phyloP scores from a whole-genome alignment of 2,888 invertebrate genomes.

The Scaptomyza caliginosa region DNA sequence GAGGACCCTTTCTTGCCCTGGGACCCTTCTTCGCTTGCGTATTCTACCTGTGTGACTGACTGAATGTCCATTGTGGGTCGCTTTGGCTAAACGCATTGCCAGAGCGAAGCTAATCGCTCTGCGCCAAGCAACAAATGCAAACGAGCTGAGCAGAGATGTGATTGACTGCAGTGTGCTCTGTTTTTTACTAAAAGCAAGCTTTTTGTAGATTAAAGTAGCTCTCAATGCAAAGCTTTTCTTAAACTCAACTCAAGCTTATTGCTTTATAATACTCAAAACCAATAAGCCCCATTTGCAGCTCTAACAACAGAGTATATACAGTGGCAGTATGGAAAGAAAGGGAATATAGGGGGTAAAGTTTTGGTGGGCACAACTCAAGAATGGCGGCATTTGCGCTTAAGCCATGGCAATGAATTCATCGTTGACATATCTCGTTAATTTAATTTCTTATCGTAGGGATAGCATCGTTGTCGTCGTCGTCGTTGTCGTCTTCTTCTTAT shows the following conservation, averaged over 20 bases:
- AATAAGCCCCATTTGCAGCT: not conserved
- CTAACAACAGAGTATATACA: constrained; percentile 2
- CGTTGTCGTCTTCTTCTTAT: constrained; percentile 45
- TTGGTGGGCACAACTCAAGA: constrained; percentile 64
- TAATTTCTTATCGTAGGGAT: constrained; percentile 84
- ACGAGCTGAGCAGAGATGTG: constrained; percentile 4
- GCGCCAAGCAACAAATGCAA: constrained; percentile 66
- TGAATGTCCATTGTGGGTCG: constrained; percentile 72
- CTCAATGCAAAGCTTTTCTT: no score
- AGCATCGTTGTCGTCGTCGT: constrained; percentile 68
- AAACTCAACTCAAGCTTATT: no score
- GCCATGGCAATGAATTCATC: constrained; percentile 83
- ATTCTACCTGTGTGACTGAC: constrained; percentile 60
- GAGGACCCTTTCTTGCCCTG: constrained; percentile 20
- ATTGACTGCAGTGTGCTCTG: not conserved
- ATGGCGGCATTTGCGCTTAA: constrained; percentile 84
- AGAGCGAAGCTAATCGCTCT: constrained; percentile 79
- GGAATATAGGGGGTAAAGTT: not conserved
- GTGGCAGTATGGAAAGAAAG: not conserved
- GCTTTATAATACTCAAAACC: not conserved
- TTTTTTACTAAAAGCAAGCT: no score
- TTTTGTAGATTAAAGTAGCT: no score
- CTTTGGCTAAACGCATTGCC: constrained; percentile 65
- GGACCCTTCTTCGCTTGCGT: constrained; percentile 3
- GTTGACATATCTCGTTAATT: constrained; percentile 84